Percentiles rank a stretch among this genome's conserved stretches.
Evolutionary conservation across 2,113 vertebrate genomes (phyloP).

Genomic region (Calyptomena viridis): DNA sequence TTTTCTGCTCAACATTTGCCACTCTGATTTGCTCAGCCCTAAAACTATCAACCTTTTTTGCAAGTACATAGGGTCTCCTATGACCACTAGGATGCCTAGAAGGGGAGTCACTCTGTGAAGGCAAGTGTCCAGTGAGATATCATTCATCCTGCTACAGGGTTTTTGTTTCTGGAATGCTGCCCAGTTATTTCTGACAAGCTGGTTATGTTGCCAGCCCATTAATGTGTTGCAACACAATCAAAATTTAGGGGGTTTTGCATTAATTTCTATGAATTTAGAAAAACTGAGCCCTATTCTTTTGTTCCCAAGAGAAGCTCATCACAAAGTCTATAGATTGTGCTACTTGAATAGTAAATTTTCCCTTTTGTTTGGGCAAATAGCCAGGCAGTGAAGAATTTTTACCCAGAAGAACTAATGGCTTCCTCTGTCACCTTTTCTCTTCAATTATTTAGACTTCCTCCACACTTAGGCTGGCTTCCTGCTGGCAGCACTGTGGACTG

Average conservation of each 20-base stretch:
- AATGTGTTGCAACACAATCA: background rate
- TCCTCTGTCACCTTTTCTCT: conserved; percentile 54
- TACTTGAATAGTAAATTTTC: background rate
- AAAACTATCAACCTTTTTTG: background rate
- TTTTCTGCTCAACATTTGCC: background rate
- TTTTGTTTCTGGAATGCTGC: background rate
- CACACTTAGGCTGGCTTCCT: conserved; percentile 46
- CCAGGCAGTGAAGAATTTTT: conserved; percentile 50
- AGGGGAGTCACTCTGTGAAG: background rate
- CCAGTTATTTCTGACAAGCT: background rate
- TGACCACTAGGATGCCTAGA: background rate
- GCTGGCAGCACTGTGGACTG: conserved; percentile 47
- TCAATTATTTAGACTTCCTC: conserved; percentile 71
- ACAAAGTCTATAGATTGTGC: background rate
- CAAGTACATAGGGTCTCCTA: background rate
- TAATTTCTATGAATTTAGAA: background rate
- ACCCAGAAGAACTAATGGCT: conserved; percentile 48
- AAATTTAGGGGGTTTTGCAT: background rate
- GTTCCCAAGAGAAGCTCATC: background rate
- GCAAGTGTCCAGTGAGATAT: background rate
- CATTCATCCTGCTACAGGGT: background rate
- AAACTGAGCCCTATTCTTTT: background rate
- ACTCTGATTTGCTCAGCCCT: background rate
- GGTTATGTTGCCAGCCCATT: background rate
- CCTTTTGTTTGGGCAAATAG: conserved; percentile 33